Evolutionary conservation across 2,113 vertebrate genomes (phyloP), one percentile per base, ranked within the genome.

Genomic region (Propithecus coquereli): DNA sequence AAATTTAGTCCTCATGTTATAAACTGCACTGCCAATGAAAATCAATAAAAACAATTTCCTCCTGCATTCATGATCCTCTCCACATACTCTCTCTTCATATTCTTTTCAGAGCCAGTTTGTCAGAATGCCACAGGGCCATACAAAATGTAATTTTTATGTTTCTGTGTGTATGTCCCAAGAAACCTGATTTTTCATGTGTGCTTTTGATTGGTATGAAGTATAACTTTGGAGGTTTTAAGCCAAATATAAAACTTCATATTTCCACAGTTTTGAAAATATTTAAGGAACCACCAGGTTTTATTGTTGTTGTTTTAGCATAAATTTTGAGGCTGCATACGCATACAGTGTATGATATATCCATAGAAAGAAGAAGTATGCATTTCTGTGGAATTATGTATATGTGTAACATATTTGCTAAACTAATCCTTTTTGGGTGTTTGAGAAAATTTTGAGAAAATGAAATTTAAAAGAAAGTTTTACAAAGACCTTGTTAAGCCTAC

Each of bases 41-140:
- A 99, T 99, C 99, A 98, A 99, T 99, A 99, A 98, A 99, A 99
- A 99, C 96, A 98, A 99, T 99, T 99, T 98, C 97, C 97, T 98
- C 98, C 94, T 98, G 94, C 97, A 98, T 98, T 98, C 97, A 98
- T 95, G 94, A 98, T 98, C 94, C 79, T 97, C 84, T 94, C 59
- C 97, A 98, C 95, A 97, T 96, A 98, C 96, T 98, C 74, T 98
- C 98, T 98, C 96, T 98, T 95, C 59, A 97, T 97, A 98, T 98
- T 97, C 93, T 97, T 98, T 98, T 95, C 97, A 97, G 79, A 97
- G 97, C 85, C 97, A 87, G 97, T 98, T 98, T 98, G 97, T 98
- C 97, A 98, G 98, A 99, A 98, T 97, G 93, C 91, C 98, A 98
- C 96, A 97, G 93, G 98, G 92, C 88, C 80, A 96, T 97, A 96